These are phyloP conservation scores for Elephantulus edwardii DNA, from an alignment of 2,113 vertebrate genomes.

Conservation along the genomic window DNA sequence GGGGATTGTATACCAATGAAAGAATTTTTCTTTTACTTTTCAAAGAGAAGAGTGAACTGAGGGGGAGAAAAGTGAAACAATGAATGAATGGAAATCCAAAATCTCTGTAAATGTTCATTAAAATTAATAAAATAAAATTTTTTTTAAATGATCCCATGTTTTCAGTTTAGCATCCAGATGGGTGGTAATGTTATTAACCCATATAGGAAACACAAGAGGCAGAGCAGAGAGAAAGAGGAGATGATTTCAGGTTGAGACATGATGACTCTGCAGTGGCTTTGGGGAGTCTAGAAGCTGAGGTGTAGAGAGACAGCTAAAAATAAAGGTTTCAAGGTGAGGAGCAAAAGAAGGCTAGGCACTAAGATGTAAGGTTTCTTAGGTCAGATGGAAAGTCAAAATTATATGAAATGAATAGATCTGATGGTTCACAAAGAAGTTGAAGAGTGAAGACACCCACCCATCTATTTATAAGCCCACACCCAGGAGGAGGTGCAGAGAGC, in stretches of 20 bases:
- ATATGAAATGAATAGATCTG: background rate
- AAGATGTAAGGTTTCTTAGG: background rate
- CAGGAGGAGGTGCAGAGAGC: background rate
- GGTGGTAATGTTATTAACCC: background rate
- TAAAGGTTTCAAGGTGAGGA: conserved; percentile 23
- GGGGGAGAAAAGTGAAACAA: too few species aligned
- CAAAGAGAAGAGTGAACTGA: too few species aligned
- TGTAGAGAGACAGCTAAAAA: conserved; percentile 7
- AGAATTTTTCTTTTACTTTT: too few species aligned
- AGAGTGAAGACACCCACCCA: background rate
- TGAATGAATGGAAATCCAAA: too few species aligned
- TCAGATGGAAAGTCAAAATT: background rate
- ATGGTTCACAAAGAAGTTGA: background rate
- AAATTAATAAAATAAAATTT: too few species aligned
- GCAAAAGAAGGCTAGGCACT: conserved; percentile 26
- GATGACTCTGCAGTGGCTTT: background rate
- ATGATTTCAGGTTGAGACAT: background rate
- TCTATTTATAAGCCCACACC: background rate
- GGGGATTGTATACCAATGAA: too few species aligned
- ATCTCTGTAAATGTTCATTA: too few species aligned
- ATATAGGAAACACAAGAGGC: conserved; percentile 9
- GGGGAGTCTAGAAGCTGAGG: background rate
- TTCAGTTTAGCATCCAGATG: background rate
- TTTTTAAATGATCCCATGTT: background rate
- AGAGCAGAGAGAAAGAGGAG: background rate